phyloP scores from a whole-genome alignment of 1,140 invertebrate genomes.

The Holcopasites calliopsidis region DNA sequence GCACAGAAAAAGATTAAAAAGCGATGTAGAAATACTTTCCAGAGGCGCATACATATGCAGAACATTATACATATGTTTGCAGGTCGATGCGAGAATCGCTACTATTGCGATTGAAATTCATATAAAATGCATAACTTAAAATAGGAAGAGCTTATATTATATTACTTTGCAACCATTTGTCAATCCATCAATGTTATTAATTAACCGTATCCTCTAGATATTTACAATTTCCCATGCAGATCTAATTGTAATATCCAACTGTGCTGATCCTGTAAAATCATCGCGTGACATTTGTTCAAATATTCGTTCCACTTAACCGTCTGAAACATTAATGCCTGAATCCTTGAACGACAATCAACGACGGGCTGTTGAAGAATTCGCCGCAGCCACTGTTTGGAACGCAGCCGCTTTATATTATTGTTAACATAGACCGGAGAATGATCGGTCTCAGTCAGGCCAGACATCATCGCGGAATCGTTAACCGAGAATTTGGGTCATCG shows the following conservation, averaged over 20 bases:
- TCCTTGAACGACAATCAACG: conserved; percentile 9
- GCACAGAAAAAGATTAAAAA: conserved; percentile 49
- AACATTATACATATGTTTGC: not conserved
- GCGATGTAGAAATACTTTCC: conserved; percentile 13
- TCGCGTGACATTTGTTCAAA: not conserved
- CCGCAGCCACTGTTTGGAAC: no score
- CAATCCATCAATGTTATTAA: no score
- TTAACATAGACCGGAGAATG: conserved; percentile 17
- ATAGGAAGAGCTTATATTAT: no score
- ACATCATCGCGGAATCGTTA: conserved; percentile 64
- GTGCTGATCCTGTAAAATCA: not conserved
- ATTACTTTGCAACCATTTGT: no score
- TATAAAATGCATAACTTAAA: not conserved
- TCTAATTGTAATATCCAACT: no score
- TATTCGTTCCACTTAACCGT: not conserved
- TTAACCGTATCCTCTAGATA: no score
- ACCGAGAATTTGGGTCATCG: conserved; percentile 69
- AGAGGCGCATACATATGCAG: not conserved
- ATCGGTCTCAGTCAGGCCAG: conserved; percentile 61
- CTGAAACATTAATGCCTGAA: conserved; percentile 23
- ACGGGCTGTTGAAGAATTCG: not conserved
- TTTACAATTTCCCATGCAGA: no score
- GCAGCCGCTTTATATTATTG: conserved; percentile 12
- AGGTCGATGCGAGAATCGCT: not conserved
- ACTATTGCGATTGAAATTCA: not conserved